Percentiles rank a stretch among this genome's conserved stretches.
phyloP scores from a whole-genome alignment of 1,140 invertebrate species.

The Vollenhovia emeryi region DNA sequence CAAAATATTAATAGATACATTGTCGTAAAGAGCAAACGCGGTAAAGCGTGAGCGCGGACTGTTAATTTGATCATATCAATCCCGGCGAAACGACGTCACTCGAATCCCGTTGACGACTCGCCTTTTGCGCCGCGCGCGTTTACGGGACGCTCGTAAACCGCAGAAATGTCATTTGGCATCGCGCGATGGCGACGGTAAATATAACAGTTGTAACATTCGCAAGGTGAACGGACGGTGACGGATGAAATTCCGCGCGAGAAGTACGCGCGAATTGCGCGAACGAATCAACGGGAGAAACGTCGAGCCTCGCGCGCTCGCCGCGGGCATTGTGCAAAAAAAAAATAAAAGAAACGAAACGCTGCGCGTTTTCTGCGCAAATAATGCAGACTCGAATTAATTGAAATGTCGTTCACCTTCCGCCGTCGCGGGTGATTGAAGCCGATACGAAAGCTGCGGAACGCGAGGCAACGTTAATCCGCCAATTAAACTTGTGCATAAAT shows the following conservation, averaged over 20 bases:
- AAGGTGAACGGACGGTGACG: background rate
- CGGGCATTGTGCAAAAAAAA: constrained; percentile 6
- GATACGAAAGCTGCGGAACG: background rate
- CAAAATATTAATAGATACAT: constrained; percentile 16
- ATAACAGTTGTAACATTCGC: background rate
- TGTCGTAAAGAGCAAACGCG: background rate
- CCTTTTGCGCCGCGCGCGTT: constrained; percentile 5
- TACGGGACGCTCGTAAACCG: constrained; percentile 18
- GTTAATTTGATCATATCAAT: constrained; percentile 46
- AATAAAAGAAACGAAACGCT: no score
- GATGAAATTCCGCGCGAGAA: constrained; percentile 20
- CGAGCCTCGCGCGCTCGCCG: background rate
- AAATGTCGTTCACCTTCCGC: constrained; percentile 14
- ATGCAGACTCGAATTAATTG: constrained; percentile 18
- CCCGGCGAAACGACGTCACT: background rate
- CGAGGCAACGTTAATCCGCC: background rate
- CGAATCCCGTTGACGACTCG: constrained; percentile 1
- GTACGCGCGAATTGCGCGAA: background rate
- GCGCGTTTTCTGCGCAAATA: background rate
- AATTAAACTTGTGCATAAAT: background rate
- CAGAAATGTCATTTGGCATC: constrained; percentile 28
- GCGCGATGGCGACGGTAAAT: constrained; percentile 6
- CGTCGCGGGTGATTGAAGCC: background rate
- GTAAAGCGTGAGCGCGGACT: background rate
- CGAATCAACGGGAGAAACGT: constrained; percentile 7